Evolutionary conservation across 2,888 invertebrate species (phyloP), one percentile per base, ranked within the genome.

Genomic region (Belgica antarctica): DNA sequence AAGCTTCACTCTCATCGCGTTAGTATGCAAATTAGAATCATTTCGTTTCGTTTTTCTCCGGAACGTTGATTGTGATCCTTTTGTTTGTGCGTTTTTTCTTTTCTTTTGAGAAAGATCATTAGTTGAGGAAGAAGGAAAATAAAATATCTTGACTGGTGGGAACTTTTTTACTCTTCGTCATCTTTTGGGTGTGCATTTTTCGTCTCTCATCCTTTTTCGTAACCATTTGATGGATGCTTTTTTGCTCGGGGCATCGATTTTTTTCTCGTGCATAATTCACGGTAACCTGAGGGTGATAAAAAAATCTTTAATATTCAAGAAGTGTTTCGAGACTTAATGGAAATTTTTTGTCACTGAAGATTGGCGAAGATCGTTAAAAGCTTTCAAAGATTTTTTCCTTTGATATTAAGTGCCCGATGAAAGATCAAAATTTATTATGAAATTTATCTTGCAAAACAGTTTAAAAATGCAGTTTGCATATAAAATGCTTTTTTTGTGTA

Each of bases 21-120:
- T 24, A 47, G 68, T 68, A 68, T 68, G 68, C 68, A 68, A 68
- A 68, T 68, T 28, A 68, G 57, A 27, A 68, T 66, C 66, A 17
- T 66, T 66, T 47, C n/a, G n/a, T n/a, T 47, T 65, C 41, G 41
- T 41, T 66, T 41, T 66, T 15, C 4, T 10, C 25, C 57, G 46
- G 22, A 22, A 25, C 22, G 57, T 62, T 57, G 57, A 68, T 57
- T 52, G 57, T 46, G 57, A 68, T 68, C 68, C 68, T 68, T 68
- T 68, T 68, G 46, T 68, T 8, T 22, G 25, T 22, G 22, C n/a
- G 25, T 27, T 17, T 15, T 59, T 59, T 59, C 25, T 68, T 2
- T 19, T n/a, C 63, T 22, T 15, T 47, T 47, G 68, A 57, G 31
- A 47, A 47, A 68, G 63, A 62, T 65, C 47, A 65, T 24, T 61